These are phyloP conservation scores for Otocyon megalotis DNA, from an alignment of 2,113 vertebrate species.

Conservation along the genomic window DNA sequence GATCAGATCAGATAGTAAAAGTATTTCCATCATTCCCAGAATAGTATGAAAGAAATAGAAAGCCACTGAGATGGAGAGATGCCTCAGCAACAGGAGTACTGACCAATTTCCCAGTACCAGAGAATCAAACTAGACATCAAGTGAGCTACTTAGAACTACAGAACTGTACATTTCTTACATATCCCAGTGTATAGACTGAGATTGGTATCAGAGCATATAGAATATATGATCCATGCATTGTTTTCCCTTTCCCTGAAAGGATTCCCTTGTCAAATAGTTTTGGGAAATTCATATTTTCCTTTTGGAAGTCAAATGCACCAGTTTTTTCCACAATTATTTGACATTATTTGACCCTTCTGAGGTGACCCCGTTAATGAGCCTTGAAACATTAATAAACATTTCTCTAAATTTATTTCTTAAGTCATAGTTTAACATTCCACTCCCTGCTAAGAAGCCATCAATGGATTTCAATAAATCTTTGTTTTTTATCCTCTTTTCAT, in stretches of 20 bases:
- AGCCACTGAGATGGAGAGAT: no score
- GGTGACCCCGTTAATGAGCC: no score
- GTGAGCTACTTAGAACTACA: background rate
- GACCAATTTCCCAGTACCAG: background rate
- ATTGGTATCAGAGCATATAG: background rate
- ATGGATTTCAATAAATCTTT: no score
- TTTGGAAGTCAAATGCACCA: background rate
- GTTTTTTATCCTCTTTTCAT: no score
- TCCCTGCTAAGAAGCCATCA: no score
- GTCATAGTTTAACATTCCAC: no score
- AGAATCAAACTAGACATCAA: background rate
- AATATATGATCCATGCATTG: background rate
- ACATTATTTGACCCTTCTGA: no score
- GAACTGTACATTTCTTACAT: background rate
- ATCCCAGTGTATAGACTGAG: background rate
- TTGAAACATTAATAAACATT: no score
- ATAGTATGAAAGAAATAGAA: no score
- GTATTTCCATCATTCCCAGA: no score
- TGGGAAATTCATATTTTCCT: background rate
- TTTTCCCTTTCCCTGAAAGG: background rate
- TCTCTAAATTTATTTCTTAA: no score
- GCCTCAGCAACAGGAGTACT: background rate
- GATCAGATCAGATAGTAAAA: background rate
- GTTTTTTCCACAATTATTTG: no score
- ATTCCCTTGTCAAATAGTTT: background rate